Evolutionary conservation across 2,113 vertebrate genomes (phyloP), one percentile per base, ranked within the genome.

Genomic region (Chiloscyllium plagiosum): DNA sequence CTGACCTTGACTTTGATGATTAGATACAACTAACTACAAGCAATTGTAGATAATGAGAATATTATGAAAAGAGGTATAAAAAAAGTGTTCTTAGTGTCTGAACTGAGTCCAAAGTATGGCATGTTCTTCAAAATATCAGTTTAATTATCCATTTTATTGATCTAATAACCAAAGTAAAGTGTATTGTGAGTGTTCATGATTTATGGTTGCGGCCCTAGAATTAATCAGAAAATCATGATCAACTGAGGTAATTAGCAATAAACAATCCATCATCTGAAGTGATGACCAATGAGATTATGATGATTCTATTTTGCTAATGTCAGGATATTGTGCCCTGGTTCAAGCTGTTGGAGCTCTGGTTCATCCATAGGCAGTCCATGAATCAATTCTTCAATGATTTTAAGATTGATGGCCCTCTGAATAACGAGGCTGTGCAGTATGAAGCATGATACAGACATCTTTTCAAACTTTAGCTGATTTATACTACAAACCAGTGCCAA

Each of bases 191-290:
- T n/a, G 65, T 37, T 93, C 61, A 66, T 68, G 89, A 93, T 93
- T 93, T 66, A 93, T 68, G 61, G 20, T 37, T 66, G 37, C 56
- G 20, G 61, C 65, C n/a, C 37, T 42, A 19, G 89, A 93, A 47
- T 65, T 92, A 65, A 37, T 93, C 61, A 66, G 89, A 68, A 93
- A 37, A 90, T 37, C 72, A 93, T 66, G 33, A 93, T 93, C 37
- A 93, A 93, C 89, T 93, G 61, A 68, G 89, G 29, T 93, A 93
- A 93, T 93, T 93, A 93, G 89, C 33, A 66, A 66, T 93, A 66
- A 66, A 93, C 61, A 68, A 93, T 93, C 61, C 89, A 93, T 92
- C 89, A 92, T 66, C 29, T 65, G 87, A 92, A 17, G 29, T 61
- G 61, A 66, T 66, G 89, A 37, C 89, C 61, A 66, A 66, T 66